phyloP scores from a whole-genome alignment of 92 coral and sea anemone species.

The Porites lobata region DNA sequence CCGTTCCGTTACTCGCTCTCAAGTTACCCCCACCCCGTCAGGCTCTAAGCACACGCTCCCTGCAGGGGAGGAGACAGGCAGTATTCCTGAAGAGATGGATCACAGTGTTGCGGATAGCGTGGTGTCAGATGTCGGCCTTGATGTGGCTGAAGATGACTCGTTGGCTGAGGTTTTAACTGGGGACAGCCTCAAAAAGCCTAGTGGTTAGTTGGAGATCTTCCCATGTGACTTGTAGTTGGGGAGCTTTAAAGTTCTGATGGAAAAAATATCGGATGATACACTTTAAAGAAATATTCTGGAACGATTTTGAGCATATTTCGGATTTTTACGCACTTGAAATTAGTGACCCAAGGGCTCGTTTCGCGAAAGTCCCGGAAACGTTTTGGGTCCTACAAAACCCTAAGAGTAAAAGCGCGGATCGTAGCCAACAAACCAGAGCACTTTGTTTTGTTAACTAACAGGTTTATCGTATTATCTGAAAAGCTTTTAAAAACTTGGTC shows the following conservation, averaged over 20 bases:
- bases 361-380: too few relatives aligned
- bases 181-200: constrained; percentile 47
- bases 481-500: too few relatives aligned
- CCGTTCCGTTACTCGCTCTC: constrained; percentile 35
- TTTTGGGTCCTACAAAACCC: too few relatives aligned
- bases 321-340: too few relatives aligned
- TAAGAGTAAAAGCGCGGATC: too few relatives aligned
- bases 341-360: too few relatives aligned
- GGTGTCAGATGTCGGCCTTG: constrained; percentile 66
- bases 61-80: constrained; percentile 63
- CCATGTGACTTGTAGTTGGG: background rate
- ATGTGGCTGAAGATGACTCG: constrained; percentile 67
- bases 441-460: too few relatives aligned
- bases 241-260: background rate
- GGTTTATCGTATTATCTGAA: too few relatives aligned
- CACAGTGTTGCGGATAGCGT: constrained; percentile 87
- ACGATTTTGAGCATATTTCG: too few relatives aligned
- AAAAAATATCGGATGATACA: background rate
- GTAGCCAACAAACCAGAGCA: too few relatives aligned
- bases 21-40: constrained; percentile 31
- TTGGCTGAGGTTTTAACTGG: constrained; percentile 38
- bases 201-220: background rate
- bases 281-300: too few relatives aligned
- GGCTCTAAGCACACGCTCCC: constrained; percentile 4
- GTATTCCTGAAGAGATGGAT: constrained; percentile 83